Base-by-base conservation (phyloP, 2,113 vertebrate genomes). In the Thryonomys swinderianus region DNA sequence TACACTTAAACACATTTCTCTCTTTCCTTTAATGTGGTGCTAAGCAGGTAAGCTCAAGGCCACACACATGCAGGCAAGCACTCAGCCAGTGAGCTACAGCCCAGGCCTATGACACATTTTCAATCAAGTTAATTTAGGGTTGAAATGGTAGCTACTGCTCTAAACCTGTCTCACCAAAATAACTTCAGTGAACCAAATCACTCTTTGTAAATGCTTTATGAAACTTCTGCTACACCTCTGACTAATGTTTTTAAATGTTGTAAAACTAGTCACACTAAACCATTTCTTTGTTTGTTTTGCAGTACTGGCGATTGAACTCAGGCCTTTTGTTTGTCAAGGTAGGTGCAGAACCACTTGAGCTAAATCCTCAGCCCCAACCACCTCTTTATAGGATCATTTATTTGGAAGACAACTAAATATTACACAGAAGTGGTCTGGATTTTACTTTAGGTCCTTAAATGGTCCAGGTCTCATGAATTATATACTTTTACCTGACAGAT, bases 401-500 rank as follows among this genome's bases (percentile, higher is more conserved):
- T 27, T 93, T 79, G n/a, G 17, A 83, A 80, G 67, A 79, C 25
- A 92, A 90, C 23, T 55, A 95, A 94, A 53, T 66, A 93, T 88
- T 30, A 90, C n/a, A 89, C 18, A 45, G 8, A 55, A 69, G 79
- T 5, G 40, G 76, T 69, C 12, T 82, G 48, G 11, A 61, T 80
- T 95, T 82, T 90, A 92, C 2, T 73, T 11, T 34, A 25, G 32
- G n/a, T 84, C 94, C 55, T 12, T 80, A 89, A 90, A 32, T 23
- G 8, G 32, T 71, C 34, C 48, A 21, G 95, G 17, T 67, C 34
- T 74, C 89, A 88, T 55, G 67, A 69, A 92, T 80, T 61, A 59
- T 0, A 90, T 16, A 82, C 66, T 96, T 97, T 98, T 98, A 99
- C 99, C 99, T 99, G 99, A 98, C 99, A 99, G 97, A 99, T 99